Evolutionary conservation across 2,888 invertebrate species (phyloP).

Genomic region (Drepanosiphum platanoidis): DNA sequence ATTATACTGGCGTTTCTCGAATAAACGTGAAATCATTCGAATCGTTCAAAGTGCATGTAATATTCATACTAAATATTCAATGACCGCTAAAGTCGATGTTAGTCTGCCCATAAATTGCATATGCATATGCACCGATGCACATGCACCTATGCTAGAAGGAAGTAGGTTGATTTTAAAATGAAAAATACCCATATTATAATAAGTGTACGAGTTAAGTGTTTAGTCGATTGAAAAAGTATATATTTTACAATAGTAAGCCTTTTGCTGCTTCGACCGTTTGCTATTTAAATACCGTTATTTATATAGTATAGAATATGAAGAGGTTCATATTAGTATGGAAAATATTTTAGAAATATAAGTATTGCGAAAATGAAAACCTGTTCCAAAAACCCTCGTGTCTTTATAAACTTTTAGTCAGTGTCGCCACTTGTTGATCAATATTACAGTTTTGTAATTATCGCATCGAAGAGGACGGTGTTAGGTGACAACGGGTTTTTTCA

Average conservation of each 20-base stretch:
- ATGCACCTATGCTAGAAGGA: neutral
- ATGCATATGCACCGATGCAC: too few species aligned
- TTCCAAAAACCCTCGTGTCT: neutral
- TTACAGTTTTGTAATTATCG: slow-evolving; percentile 47
- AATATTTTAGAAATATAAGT: neutral
- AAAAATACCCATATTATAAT: neutral
- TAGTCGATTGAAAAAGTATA: neutral
- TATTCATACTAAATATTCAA: neutral
- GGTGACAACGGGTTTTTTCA: slow-evolving; percentile 60
- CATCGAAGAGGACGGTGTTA: slow-evolving; percentile 36
- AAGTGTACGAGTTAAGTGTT: neutral
- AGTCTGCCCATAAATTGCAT: neutral
- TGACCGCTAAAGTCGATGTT: neutral
- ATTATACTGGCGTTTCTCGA: neutral
- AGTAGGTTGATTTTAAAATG: neutral
- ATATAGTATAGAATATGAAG: neutral
- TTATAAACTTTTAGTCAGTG: slow-evolving; percentile 12
- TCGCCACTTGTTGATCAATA: slow-evolving; percentile 52
- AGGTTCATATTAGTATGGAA: neutral
- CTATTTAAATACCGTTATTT: neutral
- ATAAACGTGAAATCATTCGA: too few species aligned
- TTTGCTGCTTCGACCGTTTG: neutral
- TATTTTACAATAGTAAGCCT: neutral
- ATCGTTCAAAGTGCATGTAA: too few species aligned
- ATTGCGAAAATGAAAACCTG: neutral